Evolutionary conservation across 2,797 vertebrate species (phyloP).

Genomic region (Sternarchorhynchus goeldii): DNA sequence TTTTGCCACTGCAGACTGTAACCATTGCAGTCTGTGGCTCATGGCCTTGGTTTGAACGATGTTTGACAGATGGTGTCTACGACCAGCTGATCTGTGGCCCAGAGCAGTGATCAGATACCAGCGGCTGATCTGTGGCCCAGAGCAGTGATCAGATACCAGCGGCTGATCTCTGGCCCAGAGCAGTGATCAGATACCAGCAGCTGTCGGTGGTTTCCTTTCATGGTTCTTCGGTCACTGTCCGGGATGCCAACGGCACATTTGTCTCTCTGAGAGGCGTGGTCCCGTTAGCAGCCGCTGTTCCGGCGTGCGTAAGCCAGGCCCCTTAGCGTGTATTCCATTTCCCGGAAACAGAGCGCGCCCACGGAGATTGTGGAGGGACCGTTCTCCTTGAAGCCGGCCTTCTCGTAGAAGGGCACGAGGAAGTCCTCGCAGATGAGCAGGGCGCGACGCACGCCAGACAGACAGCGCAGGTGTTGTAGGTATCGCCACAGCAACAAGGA

Average conservation of each 20-base stretch:
- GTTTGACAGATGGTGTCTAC: background rate
- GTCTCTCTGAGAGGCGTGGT: slow-evolving; percentile 1
- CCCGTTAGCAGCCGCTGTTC: slow-evolving; percentile 74
- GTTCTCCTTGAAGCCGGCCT: slow-evolving; percentile 78
- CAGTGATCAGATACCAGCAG: background rate
- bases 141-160: no score
- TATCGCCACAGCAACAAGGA: slow-evolving; percentile 82
- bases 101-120: no score
- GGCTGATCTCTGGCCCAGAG: background rate
- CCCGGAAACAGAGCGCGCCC: slow-evolving; percentile 72
- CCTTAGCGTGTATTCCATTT: slow-evolving; percentile 75
- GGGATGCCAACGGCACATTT: slow-evolving; percentile 57
- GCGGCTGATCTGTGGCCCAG: background rate
- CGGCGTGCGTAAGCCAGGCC: slow-evolving; percentile 73
- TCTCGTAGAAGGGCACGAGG: slow-evolving; percentile 78
- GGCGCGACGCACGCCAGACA: slow-evolving; percentile 70
- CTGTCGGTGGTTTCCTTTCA: background rate
- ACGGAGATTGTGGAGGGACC: slow-evolving; percentile 72
- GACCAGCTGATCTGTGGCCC: no score
- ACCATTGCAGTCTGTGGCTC: slow-evolving; percentile 22
- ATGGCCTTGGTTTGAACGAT: background rate
- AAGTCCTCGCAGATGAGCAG: slow-evolving; percentile 80
- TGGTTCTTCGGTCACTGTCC: slow-evolving; percentile 22
- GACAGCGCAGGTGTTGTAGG: slow-evolving; percentile 76
- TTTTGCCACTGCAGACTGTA: slow-evolving; percentile 1